These are phyloP conservation scores for Sebastes nivosus DNA, from an alignment of 2,797 vertebrate genomes.

Conservation along the genomic window DNA sequence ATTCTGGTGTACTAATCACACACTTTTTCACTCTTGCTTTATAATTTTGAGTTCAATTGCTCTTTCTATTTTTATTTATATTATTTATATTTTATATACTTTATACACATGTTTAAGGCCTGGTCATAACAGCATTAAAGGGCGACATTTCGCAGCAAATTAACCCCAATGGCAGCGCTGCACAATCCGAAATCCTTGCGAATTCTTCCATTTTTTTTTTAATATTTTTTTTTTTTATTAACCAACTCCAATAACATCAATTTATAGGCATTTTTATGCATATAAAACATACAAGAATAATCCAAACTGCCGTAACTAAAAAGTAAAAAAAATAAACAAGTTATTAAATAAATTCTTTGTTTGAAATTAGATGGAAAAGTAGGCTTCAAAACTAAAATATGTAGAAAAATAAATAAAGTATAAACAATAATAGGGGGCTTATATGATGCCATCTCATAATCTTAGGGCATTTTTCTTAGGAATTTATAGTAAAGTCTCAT, in stretches of 20 bases:
- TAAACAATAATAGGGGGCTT: not conserved
- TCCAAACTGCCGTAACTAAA: not conserved
- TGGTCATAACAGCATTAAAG: not conserved
- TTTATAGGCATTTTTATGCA: not conserved
- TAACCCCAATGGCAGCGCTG: no score
- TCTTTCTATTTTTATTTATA: not conserved
- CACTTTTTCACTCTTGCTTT: not conserved
- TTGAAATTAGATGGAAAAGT: no score
- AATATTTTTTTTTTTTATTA: no score
- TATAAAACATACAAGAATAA: not conserved
- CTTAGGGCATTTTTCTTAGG: not conserved
- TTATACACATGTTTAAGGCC: not conserved
- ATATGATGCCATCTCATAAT: not conserved
- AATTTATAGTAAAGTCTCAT: rapidly evolving
- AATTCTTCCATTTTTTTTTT: not conserved
- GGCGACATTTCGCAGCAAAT: not conserved
- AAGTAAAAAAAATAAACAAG: not conserved
- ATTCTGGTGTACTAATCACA: not conserved
- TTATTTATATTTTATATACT: not conserved
- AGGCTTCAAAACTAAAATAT: no score
- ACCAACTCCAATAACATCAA: not conserved
- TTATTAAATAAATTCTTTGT: not conserved
- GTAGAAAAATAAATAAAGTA: no score
- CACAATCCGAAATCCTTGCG: not conserved
- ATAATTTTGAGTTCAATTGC: no score